A percentile compares a stretch with the other conserved stretches of the same genome.
Conservation (phyloP, 2,797 vertebrate genomes). For the Buphagus erythrorhynchus region DNA sequence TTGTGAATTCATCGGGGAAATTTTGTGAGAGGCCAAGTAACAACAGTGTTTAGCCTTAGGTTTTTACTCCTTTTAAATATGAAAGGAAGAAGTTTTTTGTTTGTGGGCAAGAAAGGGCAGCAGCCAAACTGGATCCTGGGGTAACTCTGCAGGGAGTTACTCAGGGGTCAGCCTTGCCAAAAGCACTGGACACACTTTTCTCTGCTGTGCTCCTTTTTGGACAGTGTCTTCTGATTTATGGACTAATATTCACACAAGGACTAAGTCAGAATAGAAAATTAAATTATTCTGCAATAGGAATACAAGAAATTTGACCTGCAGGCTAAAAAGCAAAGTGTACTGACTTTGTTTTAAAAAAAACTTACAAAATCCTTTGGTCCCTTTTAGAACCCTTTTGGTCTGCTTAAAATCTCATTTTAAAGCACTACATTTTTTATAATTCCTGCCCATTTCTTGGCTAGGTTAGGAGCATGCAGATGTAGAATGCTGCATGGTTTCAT, state of each 20-base stretch:
- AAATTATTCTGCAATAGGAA: background rate
- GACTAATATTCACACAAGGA: background rate
- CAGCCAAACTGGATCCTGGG: background rate
- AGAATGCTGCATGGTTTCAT: background rate
- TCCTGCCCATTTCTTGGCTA: background rate
- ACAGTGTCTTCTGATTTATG: background rate
- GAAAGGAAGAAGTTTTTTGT: background rate
- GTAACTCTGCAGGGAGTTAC: background rate
- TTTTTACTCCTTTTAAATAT: background rate
- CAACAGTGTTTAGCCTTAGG: background rate
- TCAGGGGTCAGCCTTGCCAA: background rate
- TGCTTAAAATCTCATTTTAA: background rate
- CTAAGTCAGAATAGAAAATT: background rate
- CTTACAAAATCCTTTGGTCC: too few relatives aligned
- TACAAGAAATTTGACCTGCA: background rate
- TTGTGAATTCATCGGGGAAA: background rate
- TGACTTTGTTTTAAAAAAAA: background rate
- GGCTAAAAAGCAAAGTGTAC: background rate
- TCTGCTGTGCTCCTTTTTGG: background rate
- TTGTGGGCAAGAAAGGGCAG: background rate
- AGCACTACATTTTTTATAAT: accelerated
- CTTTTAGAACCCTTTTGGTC: too few relatives aligned
- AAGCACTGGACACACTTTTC: background rate
- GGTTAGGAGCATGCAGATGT: background rate
- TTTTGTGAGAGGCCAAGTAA: background rate